These are phyloP conservation scores for Entomobrya multifasciata DNA, from an alignment of 2,888 invertebrate genomes.

Conservation along the genomic window DNA sequence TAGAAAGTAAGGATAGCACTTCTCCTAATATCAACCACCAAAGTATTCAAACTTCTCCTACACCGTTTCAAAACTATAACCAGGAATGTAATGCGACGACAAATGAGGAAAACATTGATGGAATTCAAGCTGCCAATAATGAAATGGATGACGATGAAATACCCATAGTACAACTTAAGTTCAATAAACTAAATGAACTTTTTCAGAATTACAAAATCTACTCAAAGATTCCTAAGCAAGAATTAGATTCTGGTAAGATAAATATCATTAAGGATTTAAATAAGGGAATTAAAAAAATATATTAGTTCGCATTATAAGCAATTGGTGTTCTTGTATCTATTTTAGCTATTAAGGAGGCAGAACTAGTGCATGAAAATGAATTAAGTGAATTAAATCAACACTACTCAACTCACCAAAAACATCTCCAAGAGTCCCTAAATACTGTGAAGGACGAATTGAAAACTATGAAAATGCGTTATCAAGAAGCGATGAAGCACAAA, in stretches of 20 bases:
- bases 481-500: slow-evolving; percentile 49
- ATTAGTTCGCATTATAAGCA: too few relatives aligned
- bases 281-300: too few relatives aligned
- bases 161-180: too few relatives aligned
- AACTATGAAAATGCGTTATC: slow-evolving; percentile 55
- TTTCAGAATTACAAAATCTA: too few relatives aligned
- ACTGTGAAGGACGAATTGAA: slow-evolving; percentile 54
- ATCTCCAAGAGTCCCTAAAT: slow-evolving; percentile 43
- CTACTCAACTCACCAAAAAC: slow-evolving; percentile 7
- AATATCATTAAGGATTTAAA: too few relatives aligned
- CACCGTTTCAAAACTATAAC: background rate
- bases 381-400: background rate
- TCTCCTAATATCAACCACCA: background rate
- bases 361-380: background rate
- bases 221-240: background rate
- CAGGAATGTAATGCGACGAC: background rate
- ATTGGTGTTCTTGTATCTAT: background rate
- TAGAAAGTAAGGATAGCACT: background rate
- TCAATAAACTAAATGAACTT: too few relatives aligned
- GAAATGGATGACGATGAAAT: too few relatives aligned
- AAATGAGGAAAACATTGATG: background rate
- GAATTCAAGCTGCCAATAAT: too few relatives aligned
- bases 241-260: background rate
- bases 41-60: slow-evolving; percentile 36
- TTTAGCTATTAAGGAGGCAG: background rate